These are phyloP conservation scores for Pungitius pungitius DNA, from an alignment of 2,113 vertebrate genomes.

Conservation along the genomic window DNA sequence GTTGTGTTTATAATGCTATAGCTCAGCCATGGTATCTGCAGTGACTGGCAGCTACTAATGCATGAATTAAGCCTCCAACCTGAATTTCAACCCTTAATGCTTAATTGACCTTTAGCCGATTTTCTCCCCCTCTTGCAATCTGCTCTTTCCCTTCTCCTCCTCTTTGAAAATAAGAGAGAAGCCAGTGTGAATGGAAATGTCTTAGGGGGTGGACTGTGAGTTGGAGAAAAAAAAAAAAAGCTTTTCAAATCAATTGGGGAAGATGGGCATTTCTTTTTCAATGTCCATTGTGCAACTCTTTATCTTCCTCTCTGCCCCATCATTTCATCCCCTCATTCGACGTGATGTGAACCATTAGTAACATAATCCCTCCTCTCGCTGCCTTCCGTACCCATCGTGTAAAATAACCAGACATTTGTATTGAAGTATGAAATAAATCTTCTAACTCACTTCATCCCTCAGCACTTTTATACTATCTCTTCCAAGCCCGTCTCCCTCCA, in stretches of 20 bases:
- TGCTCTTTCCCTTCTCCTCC: background rate
- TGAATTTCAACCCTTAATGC: conserved; percentile 30
- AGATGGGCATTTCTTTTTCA: background rate
- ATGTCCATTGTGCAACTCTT: conserved; percentile 16
- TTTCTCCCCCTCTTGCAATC: background rate
- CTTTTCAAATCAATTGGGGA: background rate
- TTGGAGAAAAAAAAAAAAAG: too few species aligned
- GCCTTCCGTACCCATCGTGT: conserved; percentile 4
- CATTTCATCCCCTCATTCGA: conserved; percentile 14
- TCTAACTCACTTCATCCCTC: background rate
- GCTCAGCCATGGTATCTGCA: background rate
- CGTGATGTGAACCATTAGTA: background rate
- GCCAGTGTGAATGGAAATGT: background rate
- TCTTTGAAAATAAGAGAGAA: conserved; percentile 17
- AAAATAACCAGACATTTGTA: conserved; percentile 7
- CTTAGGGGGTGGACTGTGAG: background rate
- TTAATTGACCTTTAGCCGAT: conserved; percentile 33
- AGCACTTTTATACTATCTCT: background rate
- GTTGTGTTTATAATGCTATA: background rate
- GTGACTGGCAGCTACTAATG: background rate
- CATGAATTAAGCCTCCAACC: conserved; percentile 16
- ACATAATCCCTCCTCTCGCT: background rate
- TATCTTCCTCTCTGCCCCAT: background rate
- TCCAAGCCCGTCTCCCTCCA: background rate
- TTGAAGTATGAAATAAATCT: conserved; percentile 7